phyloP scores from a whole-genome alignment of 2,888 invertebrate species.

The Polydrusus cervinus region DNA sequence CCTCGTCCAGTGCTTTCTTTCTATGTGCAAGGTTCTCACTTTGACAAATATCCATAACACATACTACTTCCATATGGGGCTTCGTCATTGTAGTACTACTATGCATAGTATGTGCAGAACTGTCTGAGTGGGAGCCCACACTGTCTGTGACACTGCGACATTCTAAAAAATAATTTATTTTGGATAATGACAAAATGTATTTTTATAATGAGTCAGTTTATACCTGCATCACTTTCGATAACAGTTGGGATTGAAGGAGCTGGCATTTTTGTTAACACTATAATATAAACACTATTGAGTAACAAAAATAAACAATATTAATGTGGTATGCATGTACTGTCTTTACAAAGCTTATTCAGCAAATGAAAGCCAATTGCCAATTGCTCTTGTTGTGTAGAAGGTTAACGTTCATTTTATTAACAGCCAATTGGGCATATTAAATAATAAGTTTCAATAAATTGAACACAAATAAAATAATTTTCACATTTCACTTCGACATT shows the following conservation, averaged over 20 bases:
- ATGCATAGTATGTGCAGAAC: slow-evolving; percentile 74
- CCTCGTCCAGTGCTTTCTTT: slow-evolving; percentile 88
- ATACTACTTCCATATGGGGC: slow-evolving; percentile 90
- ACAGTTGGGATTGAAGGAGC: slow-evolving; percentile 61
- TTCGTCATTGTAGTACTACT: slow-evolving; percentile 68
- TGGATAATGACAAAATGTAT: slow-evolving; percentile 51
- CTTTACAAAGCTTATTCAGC: slow-evolving; percentile 42
- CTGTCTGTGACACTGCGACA: slow-evolving; percentile 75
- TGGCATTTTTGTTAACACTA: slow-evolving; percentile 61
- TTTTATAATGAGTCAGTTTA: slow-evolving; percentile 54
- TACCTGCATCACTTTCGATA: slow-evolving; percentile 66
- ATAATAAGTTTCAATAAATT: slow-evolving; percentile 44
- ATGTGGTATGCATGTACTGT: slow-evolving; percentile 43
- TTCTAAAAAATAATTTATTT: slow-evolving; percentile 60
- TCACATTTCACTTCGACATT: slow-evolving; percentile 46
- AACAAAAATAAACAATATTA: slow-evolving; percentile 53
- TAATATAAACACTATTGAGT: slow-evolving; percentile 53
- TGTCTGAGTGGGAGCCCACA: slow-evolving; percentile 77
- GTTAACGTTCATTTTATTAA: slow-evolving; percentile 44
- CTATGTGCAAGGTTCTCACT: slow-evolving; percentile 83
- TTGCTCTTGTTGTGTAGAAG: slow-evolving; percentile 26
- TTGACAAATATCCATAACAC: slow-evolving; percentile 86
- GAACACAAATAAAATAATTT: slow-evolving; percentile 35
- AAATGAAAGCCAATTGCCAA: slow-evolving; percentile 36
- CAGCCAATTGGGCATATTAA: slow-evolving; percentile 42